phyloP scores from a whole-genome alignment of 2,888 invertebrate genomes.

The Busseola fusca region DNA sequence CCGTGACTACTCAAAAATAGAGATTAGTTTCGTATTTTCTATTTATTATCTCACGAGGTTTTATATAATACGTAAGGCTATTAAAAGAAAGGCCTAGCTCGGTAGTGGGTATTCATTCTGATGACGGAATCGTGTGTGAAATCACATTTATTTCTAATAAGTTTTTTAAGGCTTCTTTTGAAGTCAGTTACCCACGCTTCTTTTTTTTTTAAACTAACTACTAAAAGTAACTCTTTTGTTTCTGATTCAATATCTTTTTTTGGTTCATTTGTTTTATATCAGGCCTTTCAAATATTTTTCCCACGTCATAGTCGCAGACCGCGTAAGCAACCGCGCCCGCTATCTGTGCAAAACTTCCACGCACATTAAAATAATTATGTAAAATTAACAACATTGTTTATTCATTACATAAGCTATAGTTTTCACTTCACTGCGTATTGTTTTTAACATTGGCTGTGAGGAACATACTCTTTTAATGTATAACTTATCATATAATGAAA shows the following conservation, averaged over 20 bases:
- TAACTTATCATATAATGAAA: conserved; percentile 37
- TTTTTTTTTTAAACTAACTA: too few relatives aligned
- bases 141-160: not conserved
- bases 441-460: conserved; percentile 42
- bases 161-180: not conserved
- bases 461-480: conserved; percentile 30
- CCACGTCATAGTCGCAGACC: not conserved
- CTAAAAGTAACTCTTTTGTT: too few relatives aligned
- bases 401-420: conserved; percentile 57
- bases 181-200: not conserved
- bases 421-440: conserved; percentile 61
- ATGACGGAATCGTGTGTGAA: not conserved
- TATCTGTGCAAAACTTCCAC: conserved; percentile 5
- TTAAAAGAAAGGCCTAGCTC: not conserved
- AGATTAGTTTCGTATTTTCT: not conserved
- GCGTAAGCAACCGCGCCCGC: conserved; percentile 22
- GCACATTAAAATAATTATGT: conserved; percentile 61
- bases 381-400: conserved; percentile 58
- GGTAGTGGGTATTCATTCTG: not conserved
- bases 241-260: not conserved
- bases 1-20: not conserved
- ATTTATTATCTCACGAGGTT: not conserved
- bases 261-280: not conserved
- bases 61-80: not conserved
- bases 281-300: not conserved